Percentiles rank a stretch among this genome's conserved stretches.
Conservation (phyloP, 2,888 invertebrate genomes). For the Biston betularia region DNA sequence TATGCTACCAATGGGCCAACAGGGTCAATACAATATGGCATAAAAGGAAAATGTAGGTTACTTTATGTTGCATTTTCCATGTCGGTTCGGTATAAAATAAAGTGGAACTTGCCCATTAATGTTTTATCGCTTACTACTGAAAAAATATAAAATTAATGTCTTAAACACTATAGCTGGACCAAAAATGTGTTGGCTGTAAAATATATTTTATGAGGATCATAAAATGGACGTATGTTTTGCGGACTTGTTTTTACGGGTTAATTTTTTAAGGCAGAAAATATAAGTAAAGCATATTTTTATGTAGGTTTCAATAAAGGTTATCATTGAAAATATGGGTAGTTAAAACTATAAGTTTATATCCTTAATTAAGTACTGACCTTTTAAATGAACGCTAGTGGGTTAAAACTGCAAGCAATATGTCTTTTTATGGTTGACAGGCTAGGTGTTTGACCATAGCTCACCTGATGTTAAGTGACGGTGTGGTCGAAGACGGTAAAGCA, state of each 20-base stretch:
- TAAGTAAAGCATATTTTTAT: background rate
- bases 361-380: too few relatives aligned
- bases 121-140: slow-evolving; percentile 32
- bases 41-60: background rate
- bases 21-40: too few relatives aligned
- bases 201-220: slow-evolving; percentile 40
- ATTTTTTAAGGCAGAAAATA: slow-evolving; percentile 16
- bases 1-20: too few relatives aligned
- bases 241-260: slow-evolving; percentile 33
- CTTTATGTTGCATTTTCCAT: background rate
- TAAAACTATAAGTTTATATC: too few relatives aligned
- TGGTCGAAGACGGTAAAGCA: too few relatives aligned
- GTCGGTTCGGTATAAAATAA: slow-evolving; percentile 2
- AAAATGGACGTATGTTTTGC: slow-evolving; percentile 38
- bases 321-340: too few relatives aligned
- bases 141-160: slow-evolving; percentile 42
- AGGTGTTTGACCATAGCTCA: too few relatives aligned
- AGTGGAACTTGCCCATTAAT: slow-evolving; percentile 27
- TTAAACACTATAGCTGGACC: slow-evolving; percentile 41
- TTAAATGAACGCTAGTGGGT: too few relatives aligned
- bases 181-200: slow-evolving; percentile 37
- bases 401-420: too few relatives aligned
- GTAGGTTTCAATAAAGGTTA: too few relatives aligned
- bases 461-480: too few relatives aligned
- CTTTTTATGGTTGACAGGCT: too few relatives aligned